Percentiles rank a stretch among this genome's conserved stretches.
phyloP scores from a whole-genome alignment of 53 echinoderm and acorn worm species.

The Stichopus horrens region DNA sequence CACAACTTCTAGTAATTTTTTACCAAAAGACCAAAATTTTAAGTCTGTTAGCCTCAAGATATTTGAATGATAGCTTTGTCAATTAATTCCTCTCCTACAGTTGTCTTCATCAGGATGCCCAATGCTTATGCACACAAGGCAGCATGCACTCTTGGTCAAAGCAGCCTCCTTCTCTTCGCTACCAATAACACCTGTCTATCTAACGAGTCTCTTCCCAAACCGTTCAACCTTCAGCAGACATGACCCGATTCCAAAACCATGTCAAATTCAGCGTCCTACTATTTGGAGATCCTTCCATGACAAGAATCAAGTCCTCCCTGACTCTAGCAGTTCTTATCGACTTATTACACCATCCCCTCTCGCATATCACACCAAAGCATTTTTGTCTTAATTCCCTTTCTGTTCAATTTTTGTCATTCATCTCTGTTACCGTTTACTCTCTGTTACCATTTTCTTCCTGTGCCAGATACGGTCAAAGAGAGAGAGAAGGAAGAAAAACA shows the following conservation, averaged over 20 bases:
- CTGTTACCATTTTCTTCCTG: background rate
- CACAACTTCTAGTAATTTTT: no score
- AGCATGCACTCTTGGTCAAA: background rate
- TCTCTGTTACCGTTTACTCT: background rate
- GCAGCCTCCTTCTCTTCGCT: background rate
- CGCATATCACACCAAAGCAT: background rate
- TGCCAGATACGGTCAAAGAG: background rate
- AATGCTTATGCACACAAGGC: no score
- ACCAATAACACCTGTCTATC: background rate
- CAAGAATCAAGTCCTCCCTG: conserved; percentile 3
- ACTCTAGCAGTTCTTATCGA: background rate
- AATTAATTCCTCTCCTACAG: no score
- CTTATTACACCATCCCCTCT: conserved; percentile 5
- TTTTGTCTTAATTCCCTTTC: background rate
- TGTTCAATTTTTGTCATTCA: background rate
- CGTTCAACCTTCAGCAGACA: conserved; percentile 10
- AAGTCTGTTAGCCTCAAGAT: no score
- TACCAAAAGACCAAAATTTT: no score
- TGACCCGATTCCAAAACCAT: conserved; percentile 32
- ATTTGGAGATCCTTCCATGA: background rate
- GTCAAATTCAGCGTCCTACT: conserved; percentile 18
- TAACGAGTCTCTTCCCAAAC: background rate
- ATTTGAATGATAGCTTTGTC: no score
- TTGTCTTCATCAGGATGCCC: no score
- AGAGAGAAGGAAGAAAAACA: background rate